Conservation (phyloP, 2,888 invertebrate species). For the Thyatira batis region DNA sequence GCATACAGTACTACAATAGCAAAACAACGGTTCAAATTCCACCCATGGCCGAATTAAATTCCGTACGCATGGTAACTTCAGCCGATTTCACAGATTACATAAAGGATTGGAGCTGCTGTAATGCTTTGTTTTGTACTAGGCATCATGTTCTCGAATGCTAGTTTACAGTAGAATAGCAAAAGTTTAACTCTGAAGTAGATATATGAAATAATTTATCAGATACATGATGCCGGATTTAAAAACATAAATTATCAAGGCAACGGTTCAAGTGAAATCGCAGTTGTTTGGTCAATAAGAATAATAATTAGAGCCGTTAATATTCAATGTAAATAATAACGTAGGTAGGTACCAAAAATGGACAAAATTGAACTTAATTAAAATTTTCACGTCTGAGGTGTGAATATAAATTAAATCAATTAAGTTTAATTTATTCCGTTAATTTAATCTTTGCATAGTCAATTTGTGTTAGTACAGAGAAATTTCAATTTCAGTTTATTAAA, state of each 20-base stretch:
- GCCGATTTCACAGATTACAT: constrained; percentile 16
- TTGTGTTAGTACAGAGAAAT: constrained; percentile 2
- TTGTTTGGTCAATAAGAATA: too few species aligned
- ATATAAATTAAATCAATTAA: constrained; percentile 17
- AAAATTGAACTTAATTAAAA: constrained; percentile 22
- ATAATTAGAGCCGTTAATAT: too few species aligned
- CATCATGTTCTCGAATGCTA: constrained; percentile 25
- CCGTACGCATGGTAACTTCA: constrained; percentile 16
- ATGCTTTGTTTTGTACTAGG: constrained; percentile 13
- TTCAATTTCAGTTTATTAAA: constrained; percentile 10
- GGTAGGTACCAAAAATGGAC: background rate
- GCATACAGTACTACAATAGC: background rate
- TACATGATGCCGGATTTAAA: too few species aligned
- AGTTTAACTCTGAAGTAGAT: too few species aligned
- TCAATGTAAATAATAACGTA: too few species aligned
- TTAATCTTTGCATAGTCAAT: constrained; percentile 5
- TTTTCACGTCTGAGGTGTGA: constrained; percentile 13
- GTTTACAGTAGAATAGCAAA: constrained; percentile 27
- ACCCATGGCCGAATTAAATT: constrained; percentile 27
- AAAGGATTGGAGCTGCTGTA: constrained; percentile 16
- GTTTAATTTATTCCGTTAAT: constrained; percentile 8
- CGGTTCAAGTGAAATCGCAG: too few species aligned
- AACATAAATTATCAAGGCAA: too few species aligned
- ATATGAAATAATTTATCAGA: too few species aligned
- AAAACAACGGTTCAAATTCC: constrained; percentile 18